Base-by-base conservation (phyloP, 2,797 vertebrate genomes). In the Macroramphosus scolopax region DNA sequence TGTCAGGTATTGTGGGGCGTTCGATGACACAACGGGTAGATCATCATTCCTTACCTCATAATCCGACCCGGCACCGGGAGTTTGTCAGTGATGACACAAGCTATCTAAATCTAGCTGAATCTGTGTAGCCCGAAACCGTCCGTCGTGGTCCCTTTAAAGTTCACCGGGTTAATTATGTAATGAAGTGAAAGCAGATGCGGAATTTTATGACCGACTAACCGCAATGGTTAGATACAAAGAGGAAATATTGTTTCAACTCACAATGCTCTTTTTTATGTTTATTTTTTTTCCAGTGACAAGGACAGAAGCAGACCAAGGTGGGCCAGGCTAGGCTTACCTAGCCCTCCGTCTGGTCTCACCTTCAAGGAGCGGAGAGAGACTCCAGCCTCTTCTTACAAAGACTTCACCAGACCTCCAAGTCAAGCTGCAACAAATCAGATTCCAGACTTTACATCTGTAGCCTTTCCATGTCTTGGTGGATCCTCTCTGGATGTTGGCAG, bases 381-480 rank as follows among this genome's bases (percentile, higher is more conserved):
- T 49, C 46, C 17, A 6, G 18, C 11, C 34, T 61, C 24, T 20
- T 58, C 17, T 28, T 24, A 8, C 26, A 31, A 18, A 47, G 9
- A 24, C 40, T 7, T 30, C 29, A 37, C 28, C 39, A 33, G 56
- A 56, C 22, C 33, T 65, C 11, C 13, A 34, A 13, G 16, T 55
- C 31, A 2, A 36, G 29, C 50, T 42, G 43, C 22, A 37, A 44
- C 35, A 2, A 32, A 42, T 36, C 53, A 47, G 59, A 70, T 45
- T 77, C 55, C 48, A 18, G 6, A 30, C 38, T 43, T 38, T 32
- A 26, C 14, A 28, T 51, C 40, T 75, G 53, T 52, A 56, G 40
- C 64, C 49, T 45, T 75, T 81, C 80, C 71, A 84, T 87, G 85
- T 81, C 52, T 31, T 66, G 68, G 70, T 77, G 46, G 48, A 76